Percentiles rank a stretch among this genome's conserved stretches.
Evolutionary conservation across 2,113 vertebrate genomes (phyloP).

Genomic region (Archocentrus centrarchus): DNA sequence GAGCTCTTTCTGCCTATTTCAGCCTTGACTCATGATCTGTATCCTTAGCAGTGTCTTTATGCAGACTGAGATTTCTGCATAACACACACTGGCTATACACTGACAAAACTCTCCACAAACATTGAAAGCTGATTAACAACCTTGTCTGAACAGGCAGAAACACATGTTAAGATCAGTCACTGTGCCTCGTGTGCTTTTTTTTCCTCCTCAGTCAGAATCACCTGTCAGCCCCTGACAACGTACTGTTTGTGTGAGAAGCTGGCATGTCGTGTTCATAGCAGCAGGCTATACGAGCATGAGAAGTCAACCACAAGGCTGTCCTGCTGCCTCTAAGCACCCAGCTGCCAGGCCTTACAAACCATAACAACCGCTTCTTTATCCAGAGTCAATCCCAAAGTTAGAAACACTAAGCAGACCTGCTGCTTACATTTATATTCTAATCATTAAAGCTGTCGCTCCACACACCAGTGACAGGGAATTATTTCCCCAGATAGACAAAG

Average conservation of each 20-base stretch:
- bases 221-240: slow-evolving; percentile 75
- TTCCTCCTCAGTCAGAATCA: slow-evolving; percentile 56
- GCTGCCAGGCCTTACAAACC: slow-evolving; percentile 63
- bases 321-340: slow-evolving; percentile 56
- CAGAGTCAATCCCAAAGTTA: slow-evolving; percentile 22
- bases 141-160: slow-evolving; percentile 28
- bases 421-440: not conserved
- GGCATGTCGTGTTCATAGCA: slow-evolving; percentile 47
- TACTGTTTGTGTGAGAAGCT: slow-evolving; percentile 52
- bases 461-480: not conserved
- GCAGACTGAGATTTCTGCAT: slow-evolving; percentile 19
- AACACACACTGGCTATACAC: not conserved
- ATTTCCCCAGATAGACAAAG: not conserved
- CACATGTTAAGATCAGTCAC: slow-evolving; percentile 74
- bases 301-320: slow-evolving; percentile 63
- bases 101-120: not conserved
- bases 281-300: slow-evolving; percentile 40
- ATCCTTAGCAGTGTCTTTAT: not conserved
- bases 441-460: not conserved
- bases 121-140: slow-evolving; percentile 44
- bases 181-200: slow-evolving; percentile 6
- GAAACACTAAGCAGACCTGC: not conserved
- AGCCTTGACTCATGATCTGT: slow-evolving; percentile 10
- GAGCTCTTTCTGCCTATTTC: slow-evolving; percentile 15
- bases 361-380: slow-evolving; percentile 12